These are phyloP conservation scores for Lycocorax pyrrhopterus DNA, from an alignment of 2,113 vertebrate genomes.

Conservation along the genomic window DNA sequence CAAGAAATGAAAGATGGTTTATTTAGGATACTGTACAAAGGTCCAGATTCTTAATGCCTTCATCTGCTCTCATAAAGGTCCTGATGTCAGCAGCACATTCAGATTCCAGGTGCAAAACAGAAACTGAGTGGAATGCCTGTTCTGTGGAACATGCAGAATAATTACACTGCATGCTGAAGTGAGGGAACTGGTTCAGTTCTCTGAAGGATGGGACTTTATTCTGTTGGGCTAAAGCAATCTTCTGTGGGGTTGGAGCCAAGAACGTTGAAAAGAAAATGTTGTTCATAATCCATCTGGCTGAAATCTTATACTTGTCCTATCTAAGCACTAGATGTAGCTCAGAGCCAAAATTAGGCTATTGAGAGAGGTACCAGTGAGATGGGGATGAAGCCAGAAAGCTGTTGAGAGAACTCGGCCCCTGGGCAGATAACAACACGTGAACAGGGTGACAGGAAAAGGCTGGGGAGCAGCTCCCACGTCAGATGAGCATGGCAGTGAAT, in stretches of 20 bases:
- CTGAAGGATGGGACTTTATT: not conserved
- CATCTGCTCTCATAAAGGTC: not conserved
- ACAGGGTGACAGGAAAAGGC: not conserved
- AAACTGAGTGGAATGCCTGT: not conserved
- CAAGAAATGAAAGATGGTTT: not conserved
- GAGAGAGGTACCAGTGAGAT: not conserved
- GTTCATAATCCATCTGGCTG: slow-evolving; percentile 20
- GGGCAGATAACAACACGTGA: not conserved
- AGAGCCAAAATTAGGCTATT: not conserved
- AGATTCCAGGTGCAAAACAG: not conserved
- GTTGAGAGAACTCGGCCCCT: not conserved
- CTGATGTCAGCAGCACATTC: not conserved
- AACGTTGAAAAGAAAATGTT: slow-evolving; percentile 17
- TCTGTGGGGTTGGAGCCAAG: not conserved
- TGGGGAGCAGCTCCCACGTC: not conserved
- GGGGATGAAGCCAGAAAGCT: not conserved
- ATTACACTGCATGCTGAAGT: not conserved
- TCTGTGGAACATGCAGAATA: not conserved
- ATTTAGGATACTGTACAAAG: not conserved
- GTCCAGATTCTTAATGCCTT: not conserved
- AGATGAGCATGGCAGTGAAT: not conserved
- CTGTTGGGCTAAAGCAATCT: not conserved
- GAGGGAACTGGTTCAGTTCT: not conserved
- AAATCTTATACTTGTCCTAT: slow-evolving; percentile 3
- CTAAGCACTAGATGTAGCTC: not conserved